phyloP scores from a whole-genome alignment of 2,888 invertebrate genomes.

The Limenitis camilla region DNA sequence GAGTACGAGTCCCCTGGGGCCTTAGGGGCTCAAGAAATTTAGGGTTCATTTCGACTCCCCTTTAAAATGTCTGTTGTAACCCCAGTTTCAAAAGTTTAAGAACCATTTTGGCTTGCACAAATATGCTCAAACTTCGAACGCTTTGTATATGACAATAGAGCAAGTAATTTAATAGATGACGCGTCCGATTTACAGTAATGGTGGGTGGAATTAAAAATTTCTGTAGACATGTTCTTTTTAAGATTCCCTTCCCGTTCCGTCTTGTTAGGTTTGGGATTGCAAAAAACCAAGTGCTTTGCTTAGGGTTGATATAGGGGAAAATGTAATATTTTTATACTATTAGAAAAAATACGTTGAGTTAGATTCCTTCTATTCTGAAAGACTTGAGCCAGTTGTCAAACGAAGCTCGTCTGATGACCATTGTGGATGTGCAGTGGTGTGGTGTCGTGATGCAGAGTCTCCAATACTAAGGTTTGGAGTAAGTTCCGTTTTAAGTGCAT shows the following conservation, averaged over 20 bases:
- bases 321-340: neutral
- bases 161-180: conserved; percentile 72
- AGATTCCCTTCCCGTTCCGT: conserved; percentile 13
- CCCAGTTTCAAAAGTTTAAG: conserved; percentile 19
- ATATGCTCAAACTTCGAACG: conserved; percentile 16
- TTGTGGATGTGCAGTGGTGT: no score
- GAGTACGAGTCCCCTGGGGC: conserved; percentile 45
- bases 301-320: conserved; percentile 1
- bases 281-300: conserved; percentile 4
- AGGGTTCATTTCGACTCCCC: conserved; percentile 41
- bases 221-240: conserved; percentile 22
- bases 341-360: no score
- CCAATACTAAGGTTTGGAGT: no score
- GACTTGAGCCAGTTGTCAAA: no score
- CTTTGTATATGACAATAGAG: conserved; percentile 51
- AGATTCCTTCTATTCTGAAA: no score
- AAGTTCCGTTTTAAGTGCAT: no score
- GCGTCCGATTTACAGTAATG: conserved; percentile 65
- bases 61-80: neutral
- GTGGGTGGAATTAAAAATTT: conserved; percentile 39
- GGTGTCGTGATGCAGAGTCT: no score
- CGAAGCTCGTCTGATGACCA: no score
- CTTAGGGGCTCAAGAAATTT: conserved; percentile 40
- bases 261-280: conserved; percentile 14
- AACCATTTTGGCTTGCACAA: conserved; percentile 9